A percentile compares a stretch with the other conserved stretches of the same genome.
phyloP scores from a whole-genome alignment of 2,888 invertebrate genomes.

The Erebia palarica region DNA sequence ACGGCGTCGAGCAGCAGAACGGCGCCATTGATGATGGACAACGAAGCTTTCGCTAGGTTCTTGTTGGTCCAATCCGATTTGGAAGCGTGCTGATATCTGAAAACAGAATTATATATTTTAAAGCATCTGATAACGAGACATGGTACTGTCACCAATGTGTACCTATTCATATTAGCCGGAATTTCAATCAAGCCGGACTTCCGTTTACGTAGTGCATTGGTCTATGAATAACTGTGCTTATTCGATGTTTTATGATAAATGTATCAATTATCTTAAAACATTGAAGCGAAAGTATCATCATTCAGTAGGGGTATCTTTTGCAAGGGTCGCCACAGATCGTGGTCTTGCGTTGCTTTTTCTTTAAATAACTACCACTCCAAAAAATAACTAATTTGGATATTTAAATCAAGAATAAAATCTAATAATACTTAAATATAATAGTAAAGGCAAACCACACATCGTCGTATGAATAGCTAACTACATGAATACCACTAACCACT shows the following conservation, averaged over 20 bases:
- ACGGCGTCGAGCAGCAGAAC: constrained; percentile 88
- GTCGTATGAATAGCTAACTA: neutral
- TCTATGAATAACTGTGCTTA: constrained; percentile 33
- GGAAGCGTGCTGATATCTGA: constrained; percentile 64
- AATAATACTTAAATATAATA: too few relatives aligned
- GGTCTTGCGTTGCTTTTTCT: too few relatives aligned
- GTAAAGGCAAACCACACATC: too few relatives aligned
- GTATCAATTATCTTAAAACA: neutral
- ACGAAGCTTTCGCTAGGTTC: constrained; percentile 88
- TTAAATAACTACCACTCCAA: too few relatives aligned
- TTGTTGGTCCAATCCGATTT: constrained; percentile 79
- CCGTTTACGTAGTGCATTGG: constrained; percentile 34
- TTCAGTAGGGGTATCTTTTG: too few relatives aligned
- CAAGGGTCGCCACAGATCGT: too few relatives aligned
- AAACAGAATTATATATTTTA: neutral
- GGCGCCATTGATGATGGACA: constrained; percentile 89
- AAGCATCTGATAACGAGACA: neutral
- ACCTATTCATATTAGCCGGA: constrained; percentile 41
- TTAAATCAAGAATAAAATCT: too few relatives aligned
- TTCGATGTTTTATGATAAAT: constrained; percentile 31
- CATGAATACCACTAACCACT: too few relatives aligned
- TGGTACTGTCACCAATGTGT: too few relatives aligned
- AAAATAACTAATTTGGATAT: too few relatives aligned
- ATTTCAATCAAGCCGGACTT: constrained; percentile 41
- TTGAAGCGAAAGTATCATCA: neutral